Base-by-base conservation (phyloP, 2,888 invertebrate genomes). In the Nymphalis polychloros region DNA sequence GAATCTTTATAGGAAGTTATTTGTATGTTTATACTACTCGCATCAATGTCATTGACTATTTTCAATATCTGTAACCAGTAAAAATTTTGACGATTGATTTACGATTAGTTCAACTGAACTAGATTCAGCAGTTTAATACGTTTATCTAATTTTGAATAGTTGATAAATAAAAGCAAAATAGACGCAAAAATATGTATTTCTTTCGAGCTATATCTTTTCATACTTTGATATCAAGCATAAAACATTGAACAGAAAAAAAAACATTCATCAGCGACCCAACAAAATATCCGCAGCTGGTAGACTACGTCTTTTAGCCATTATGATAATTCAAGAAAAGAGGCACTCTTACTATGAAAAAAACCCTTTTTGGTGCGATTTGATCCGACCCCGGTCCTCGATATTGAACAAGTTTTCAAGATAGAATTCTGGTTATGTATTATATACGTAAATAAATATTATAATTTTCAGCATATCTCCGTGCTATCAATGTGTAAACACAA, bases 281-380 rank as follows among this genome's bases (percentile, higher is more conserved):
- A 81, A 89, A 90, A 90, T 90, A 88, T 90, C 82, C 85, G 84
- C 84, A 85, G 85, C 84, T 77, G 83, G 77, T 77, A 79, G 83
- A 81, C 84, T 81, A 84, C 86, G 86, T 86, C 90, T 85, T 83
- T 85, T 80, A 76, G 72, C 74, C 80, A 90, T 91, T 91, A 89
- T 84, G 90, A 91, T 92, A 92, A 90, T 88, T 88, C 86, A 84
- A 86, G 87, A 88, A 89, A 90, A 89, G 17, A 89, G 84, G 80
- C 83, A 77, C 82, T 81, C 83, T 80, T 73, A 63, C 75, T 79
- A 77, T 80, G 81, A 83, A 85, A 83, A 87, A 84, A 77, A 77
- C 81, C 41, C 79, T 87, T 88, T 87, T 84, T 81, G 80, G 77
- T 79, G 75, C 78, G 77, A 81, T 82, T 81, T 83, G 84, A 85